Percentiles rank a stretch among this genome's conserved stretches.
These are phyloP conservation scores for Danio aesculapii DNA, from an alignment of 2,797 vertebrate species.

Conservation along the genomic window DNA sequence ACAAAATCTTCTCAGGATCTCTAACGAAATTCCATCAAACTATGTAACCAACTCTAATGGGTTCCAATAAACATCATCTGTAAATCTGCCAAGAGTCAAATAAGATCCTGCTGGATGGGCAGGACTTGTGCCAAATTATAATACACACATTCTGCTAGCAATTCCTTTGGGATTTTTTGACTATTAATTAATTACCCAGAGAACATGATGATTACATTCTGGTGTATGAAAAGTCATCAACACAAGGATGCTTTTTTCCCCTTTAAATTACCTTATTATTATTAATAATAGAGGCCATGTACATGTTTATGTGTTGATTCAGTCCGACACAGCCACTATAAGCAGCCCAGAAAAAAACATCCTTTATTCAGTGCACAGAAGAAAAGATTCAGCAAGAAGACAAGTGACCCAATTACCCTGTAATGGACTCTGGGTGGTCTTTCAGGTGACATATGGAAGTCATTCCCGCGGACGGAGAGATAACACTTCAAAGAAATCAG, in stretches of 20 bases:
- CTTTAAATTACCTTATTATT: neutral
- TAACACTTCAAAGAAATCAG: conserved; percentile 52
- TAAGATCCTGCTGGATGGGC: conserved; percentile 3
- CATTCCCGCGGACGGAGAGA: conserved; percentile 43
- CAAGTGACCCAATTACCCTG: conserved; percentile 64
- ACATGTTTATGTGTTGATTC: neutral
- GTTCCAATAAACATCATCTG: conserved; percentile 9
- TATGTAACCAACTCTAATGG: neutral
- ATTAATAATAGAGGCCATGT: neutral
- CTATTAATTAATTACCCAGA: neutral
- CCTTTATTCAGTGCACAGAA: conserved; percentile 38
- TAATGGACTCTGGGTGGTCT: conserved; percentile 61
- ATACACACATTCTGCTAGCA: neutral
- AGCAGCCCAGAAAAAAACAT: conserved; percentile 18
- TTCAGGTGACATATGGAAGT: conserved; percentile 50
- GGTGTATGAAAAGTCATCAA: neutral
- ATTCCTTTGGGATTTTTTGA: neutral
- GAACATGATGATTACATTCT: neutral
- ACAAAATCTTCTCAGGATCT: neutral
- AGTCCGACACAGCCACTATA: neutral
- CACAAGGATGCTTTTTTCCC: neutral
- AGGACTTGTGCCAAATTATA: neutral
- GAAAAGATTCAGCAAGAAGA: conserved; percentile 52
- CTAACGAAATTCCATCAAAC: conserved; percentile 19
- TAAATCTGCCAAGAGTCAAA: conserved; percentile 16